Evolutionary conservation across 2,888 invertebrate species (phyloP).

Genomic region (Oligia fasciuncula): DNA sequence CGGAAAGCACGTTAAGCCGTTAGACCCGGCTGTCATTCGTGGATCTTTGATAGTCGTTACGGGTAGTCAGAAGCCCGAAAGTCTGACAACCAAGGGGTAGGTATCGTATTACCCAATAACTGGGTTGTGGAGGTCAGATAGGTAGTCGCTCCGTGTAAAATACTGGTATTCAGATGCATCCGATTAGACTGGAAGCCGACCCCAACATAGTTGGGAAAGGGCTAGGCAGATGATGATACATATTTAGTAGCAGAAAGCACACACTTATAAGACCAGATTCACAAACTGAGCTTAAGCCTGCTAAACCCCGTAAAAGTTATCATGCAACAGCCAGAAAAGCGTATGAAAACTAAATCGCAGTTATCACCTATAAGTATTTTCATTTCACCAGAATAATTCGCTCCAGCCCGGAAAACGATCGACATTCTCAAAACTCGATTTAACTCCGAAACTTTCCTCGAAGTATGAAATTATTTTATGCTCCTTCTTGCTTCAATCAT

Average conservation of each 20-base stretch:
- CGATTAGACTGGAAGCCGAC: too few relatives aligned
- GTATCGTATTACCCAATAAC: too few relatives aligned
- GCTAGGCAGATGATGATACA: too few relatives aligned
- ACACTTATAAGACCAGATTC: background rate
- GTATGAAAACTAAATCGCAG: conserved; percentile 26
- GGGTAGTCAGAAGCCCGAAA: too few relatives aligned
- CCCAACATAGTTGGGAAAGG: too few relatives aligned
- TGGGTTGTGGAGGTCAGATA: too few relatives aligned
- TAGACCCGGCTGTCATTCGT: too few relatives aligned
- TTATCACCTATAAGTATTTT: conserved; percentile 43
- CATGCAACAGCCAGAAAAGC: conserved; percentile 1
- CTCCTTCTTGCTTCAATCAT: background rate
- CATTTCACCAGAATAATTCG: conserved; percentile 36
- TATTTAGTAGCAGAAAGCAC: background rate
- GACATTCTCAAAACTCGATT: conserved; percentile 48
- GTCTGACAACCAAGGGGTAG: too few relatives aligned
- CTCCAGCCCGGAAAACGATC: conserved; percentile 11
- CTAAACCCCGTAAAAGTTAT: conserved; percentile 1
- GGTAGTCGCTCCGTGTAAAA: too few relatives aligned
- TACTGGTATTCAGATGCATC: too few relatives aligned
- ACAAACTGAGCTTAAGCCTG: background rate
- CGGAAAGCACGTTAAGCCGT: too few relatives aligned
- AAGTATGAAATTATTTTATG: conserved; percentile 50
- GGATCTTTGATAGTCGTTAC: too few relatives aligned
- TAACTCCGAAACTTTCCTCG: conserved; percentile 28